Evolutionary conservation across 2,113 vertebrate species (phyloP).

Genomic region (Syngnathoides biaculeatus): DNA sequence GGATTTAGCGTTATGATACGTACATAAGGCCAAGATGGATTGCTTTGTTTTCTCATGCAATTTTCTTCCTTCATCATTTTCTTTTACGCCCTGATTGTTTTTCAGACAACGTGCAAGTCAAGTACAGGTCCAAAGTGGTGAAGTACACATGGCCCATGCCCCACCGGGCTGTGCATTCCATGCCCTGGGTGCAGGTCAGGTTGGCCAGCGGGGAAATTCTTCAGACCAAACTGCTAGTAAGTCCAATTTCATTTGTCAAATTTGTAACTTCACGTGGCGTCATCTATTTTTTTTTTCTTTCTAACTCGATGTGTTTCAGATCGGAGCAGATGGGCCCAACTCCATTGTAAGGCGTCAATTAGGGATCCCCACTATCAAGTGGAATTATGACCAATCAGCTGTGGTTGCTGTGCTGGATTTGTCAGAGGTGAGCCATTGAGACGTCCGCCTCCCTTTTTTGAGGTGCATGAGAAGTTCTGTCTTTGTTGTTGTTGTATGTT

Average conservation of each 20-base stretch:
- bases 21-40: not conserved
- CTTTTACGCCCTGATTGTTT: slow-evolving; percentile 25
- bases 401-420: slow-evolving; percentile 92
- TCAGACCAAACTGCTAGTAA: slow-evolving; percentile 90
- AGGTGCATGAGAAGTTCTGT: too few species aligned
- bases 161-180: slow-evolving; percentile 69
- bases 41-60: not conserved
- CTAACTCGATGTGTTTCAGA: slow-evolving; percentile 65
- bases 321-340: slow-evolving; percentile 92
- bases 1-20: not conserved
- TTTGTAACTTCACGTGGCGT: not conserved
- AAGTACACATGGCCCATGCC: slow-evolving; percentile 83
- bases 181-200: slow-evolving; percentile 89
- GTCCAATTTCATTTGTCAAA: slow-evolving; percentile 32
- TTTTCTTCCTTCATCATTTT: slow-evolving; percentile 9
- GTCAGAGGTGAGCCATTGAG: slow-evolving; percentile 77
- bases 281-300: not conserved
- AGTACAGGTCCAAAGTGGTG: slow-evolving; percentile 86
- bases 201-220: slow-evolving; percentile 85
- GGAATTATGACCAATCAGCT: slow-evolving; percentile 91
- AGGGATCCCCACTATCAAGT: slow-evolving; percentile 84
- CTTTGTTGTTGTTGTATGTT: not conserved
- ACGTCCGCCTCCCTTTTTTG: not conserved
- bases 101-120: slow-evolving; percentile 83
- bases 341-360: slow-evolving; percentile 82